These are phyloP conservation scores for Polietes domitor DNA, from an alignment of 2,888 invertebrate species.

Conservation along the genomic window DNA sequence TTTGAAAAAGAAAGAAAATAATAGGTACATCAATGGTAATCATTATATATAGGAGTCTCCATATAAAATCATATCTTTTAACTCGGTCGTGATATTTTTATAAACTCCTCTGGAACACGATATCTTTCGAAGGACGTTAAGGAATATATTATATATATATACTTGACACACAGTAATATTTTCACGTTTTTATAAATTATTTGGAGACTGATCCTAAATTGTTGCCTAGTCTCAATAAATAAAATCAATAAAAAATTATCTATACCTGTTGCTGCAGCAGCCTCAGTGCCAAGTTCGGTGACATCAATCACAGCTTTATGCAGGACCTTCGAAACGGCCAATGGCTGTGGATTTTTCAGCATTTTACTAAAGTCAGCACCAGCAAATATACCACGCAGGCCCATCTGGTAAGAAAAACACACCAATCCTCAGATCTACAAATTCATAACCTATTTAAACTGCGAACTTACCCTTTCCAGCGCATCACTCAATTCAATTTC, in stretches of 20 bases:
- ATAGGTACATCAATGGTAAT: slow-evolving; percentile 72
- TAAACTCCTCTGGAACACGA: no score
- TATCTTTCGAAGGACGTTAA: no score
- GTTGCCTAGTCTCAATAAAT: no score
- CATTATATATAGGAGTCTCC: no score
- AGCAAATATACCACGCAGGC: slow-evolving; percentile 85
- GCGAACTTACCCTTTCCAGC: slow-evolving; percentile 82
- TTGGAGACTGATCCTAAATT: no score
- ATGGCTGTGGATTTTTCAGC: slow-evolving; percentile 78
- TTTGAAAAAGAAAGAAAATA: background rate
- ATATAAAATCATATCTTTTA: no score
- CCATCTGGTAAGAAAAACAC: slow-evolving; percentile 82
- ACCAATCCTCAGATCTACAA: no score
- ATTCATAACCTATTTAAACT: no score
- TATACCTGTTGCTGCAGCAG: slow-evolving; percentile 87
- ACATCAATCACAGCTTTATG: slow-evolving; percentile 94
- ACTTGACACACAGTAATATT: no score
- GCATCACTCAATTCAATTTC: slow-evolving; percentile 83
- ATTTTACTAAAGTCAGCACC: slow-evolving; percentile 84
- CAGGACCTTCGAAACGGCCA: slow-evolving; percentile 85
- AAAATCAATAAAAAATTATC: slow-evolving; percentile 24
- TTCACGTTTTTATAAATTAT: no score
- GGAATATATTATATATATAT: no score
- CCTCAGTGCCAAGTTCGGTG: slow-evolving; percentile 92
- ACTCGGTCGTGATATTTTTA: no score